Percentiles rank a stretch among this genome's conserved stretches.
Conservation (phyloP, 2,888 invertebrate genomes). For the Hyposoter didymator region DNA sequence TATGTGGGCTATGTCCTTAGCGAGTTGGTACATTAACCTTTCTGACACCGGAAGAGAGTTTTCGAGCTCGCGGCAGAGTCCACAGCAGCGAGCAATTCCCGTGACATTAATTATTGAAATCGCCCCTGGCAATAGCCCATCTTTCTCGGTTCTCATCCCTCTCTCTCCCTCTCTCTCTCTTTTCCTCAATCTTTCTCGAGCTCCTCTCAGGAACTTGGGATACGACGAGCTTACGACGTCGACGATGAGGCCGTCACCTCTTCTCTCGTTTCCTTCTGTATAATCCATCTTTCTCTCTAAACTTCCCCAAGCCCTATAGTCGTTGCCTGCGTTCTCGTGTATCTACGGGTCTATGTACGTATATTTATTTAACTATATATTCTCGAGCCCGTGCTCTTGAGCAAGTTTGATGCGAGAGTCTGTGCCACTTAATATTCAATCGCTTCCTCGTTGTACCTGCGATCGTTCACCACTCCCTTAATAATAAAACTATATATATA, state of each 20-base stretch:
- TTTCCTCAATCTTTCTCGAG: conserved; percentile 51
- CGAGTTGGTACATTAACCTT: conserved; percentile 65
- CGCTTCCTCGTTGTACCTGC: conserved; percentile 68
- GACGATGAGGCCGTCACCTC: conserved; percentile 72
- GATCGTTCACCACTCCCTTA: conserved; percentile 55
- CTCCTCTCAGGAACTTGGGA: conserved; percentile 55
- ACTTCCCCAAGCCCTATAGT: conserved; percentile 32
- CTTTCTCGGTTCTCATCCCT: conserved; percentile 49
- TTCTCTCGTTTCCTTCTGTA: conserved; percentile 32
- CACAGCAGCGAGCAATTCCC: conserved; percentile 75
- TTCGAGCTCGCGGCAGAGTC: conserved; percentile 62
- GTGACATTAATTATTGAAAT: conserved; percentile 79
- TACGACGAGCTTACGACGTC: conserved; percentile 31
- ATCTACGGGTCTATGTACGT: not conserved
- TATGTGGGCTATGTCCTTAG: conserved; percentile 59
- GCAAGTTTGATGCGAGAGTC: conserved; percentile 63
- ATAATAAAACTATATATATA: conserved; percentile 21
- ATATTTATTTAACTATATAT: conserved; percentile 29
- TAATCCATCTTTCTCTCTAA: conserved; percentile 54
- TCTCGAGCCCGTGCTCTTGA: conserved; percentile 45
- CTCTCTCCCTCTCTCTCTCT: conserved; percentile 39
- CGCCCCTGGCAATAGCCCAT: conserved; percentile 73
- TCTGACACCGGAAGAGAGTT: conserved; percentile 67
- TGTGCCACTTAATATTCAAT: conserved; percentile 78
- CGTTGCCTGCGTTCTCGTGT: not conserved